A percentile compares a stretch with the other conserved stretches of the same genome.
phyloP scores from a whole-genome alignment of 2,888 invertebrate genomes.

The Diachrysia chrysitis region DNA sequence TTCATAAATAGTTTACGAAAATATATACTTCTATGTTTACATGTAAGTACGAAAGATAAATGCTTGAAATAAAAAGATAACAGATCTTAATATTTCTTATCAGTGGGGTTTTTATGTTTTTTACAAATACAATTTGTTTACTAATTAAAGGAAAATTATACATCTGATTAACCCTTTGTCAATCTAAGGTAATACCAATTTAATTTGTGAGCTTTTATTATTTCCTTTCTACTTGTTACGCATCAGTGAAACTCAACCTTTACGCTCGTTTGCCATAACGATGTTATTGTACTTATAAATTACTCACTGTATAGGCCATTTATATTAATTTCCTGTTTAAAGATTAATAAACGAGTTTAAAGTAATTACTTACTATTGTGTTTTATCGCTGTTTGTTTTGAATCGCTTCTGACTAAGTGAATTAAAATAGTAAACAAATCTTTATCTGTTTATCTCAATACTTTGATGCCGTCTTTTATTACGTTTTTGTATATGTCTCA shows the following conservation, averaged over 20 bases:
- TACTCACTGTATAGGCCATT: constrained; percentile 13
- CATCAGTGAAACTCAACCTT: constrained; percentile 13
- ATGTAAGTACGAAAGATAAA: too few relatives aligned
- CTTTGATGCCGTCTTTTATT: not conserved
- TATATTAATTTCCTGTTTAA: constrained; percentile 19
- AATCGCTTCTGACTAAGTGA: not conserved
- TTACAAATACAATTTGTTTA: too few relatives aligned
- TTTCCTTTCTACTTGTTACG: not conserved
- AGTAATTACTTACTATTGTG: not conserved
- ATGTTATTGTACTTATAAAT: constrained; percentile 10
- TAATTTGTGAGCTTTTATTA: not conserved
- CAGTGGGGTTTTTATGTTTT: too few relatives aligned
- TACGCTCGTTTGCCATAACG: constrained; percentile 1
- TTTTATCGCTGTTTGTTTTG: not conserved
- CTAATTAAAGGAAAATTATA: too few relatives aligned
- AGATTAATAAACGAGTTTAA: not conserved
- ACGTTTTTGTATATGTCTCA: too few relatives aligned
- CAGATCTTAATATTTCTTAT: too few relatives aligned
- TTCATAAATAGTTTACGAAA: too few relatives aligned
- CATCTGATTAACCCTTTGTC: too few relatives aligned
- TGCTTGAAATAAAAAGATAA: too few relatives aligned
- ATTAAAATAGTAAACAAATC: not conserved
- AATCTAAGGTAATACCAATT: too few relatives aligned
- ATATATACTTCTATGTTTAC: too few relatives aligned
- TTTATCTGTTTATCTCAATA: not conserved